A percentile compares a stretch with the other conserved stretches of the same genome.
phyloP scores from a whole-genome alignment of 64 coral and sea anemone species.

The Montipora capricornis region DNA sequence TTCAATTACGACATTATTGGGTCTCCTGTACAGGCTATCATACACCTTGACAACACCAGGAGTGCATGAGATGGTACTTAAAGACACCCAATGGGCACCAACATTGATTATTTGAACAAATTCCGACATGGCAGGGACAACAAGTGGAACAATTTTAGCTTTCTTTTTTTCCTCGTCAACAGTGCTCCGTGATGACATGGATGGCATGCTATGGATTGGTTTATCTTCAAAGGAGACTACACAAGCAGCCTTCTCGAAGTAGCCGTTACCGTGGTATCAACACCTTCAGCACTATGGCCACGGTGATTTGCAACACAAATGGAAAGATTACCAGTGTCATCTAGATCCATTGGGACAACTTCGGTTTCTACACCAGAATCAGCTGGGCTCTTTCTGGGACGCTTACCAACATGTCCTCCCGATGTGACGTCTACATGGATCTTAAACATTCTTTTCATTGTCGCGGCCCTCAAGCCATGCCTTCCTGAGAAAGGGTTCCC shows the following conservation, averaged over 20 bases:
- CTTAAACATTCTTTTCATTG: neutral
- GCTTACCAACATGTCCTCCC: neutral
- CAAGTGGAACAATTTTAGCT: neutral
- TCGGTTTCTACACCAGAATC: neutral
- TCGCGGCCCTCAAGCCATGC: neutral
- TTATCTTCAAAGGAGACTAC: neutral
- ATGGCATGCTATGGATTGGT: neutral
- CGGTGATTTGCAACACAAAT: neutral
- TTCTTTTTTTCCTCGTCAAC: too few species aligned
- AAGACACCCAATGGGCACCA: constrained; percentile 43
- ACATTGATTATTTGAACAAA: constrained; percentile 39
- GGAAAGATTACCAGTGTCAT: neutral
- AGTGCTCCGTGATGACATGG: neutral
- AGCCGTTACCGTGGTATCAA: neutral
- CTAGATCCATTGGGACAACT: neutral
- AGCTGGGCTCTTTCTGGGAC: neutral
- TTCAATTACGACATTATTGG: neutral
- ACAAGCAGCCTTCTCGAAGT: neutral
- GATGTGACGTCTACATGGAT: neutral
- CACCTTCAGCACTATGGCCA: neutral
- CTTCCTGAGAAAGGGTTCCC: neutral
- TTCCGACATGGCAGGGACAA: neutral
- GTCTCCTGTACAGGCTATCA: constrained; percentile 56
- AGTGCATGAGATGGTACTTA: constrained; percentile 29
- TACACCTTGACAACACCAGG: constrained; percentile 41